Percentiles rank a stretch among this genome's conserved stretches.
These are phyloP conservation scores for Ptychadena robeensis DNA, from an alignment of 2,797 vertebrate species.

Conservation along the genomic window DNA sequence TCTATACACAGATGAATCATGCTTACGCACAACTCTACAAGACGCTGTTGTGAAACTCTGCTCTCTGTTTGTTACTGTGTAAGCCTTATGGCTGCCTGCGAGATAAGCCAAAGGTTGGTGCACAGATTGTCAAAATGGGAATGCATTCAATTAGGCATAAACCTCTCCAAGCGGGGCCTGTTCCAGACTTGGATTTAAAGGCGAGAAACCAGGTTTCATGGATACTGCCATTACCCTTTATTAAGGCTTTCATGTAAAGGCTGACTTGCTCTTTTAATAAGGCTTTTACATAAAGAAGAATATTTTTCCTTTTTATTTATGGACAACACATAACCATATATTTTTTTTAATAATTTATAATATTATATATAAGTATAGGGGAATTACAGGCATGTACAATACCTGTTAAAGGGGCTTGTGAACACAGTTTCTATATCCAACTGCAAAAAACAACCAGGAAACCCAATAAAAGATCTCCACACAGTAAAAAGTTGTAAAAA, in stretches of 20 bases:
- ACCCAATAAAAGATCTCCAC: no score
- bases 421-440: no score
- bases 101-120: slow-evolving; percentile 58
- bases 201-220: neutral
- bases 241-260: neutral
- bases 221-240: slow-evolving; percentile 7
- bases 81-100: slow-evolving; percentile 56
- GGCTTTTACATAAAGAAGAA: neutral
- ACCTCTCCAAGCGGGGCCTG: slow-evolving; percentile 38
- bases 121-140: slow-evolving; percentile 52
- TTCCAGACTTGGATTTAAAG: slow-evolving; percentile 41
- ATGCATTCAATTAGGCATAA: slow-evolving; percentile 51
- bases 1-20: slow-evolving; percentile 31
- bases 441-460: no score
- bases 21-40: slow-evolving; percentile 4
- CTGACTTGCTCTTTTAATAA: neutral
- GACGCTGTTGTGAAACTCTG: slow-evolving; percentile 25
- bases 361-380: no score
- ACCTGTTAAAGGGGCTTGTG: no score
- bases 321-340: neutral
- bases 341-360: no score
- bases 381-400: no score
- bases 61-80: slow-evolving; percentile 52
- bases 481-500: no score
- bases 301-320: neutral